Conservation (phyloP, 2,797 vertebrate species). For the Siniperca obscura region DNA sequence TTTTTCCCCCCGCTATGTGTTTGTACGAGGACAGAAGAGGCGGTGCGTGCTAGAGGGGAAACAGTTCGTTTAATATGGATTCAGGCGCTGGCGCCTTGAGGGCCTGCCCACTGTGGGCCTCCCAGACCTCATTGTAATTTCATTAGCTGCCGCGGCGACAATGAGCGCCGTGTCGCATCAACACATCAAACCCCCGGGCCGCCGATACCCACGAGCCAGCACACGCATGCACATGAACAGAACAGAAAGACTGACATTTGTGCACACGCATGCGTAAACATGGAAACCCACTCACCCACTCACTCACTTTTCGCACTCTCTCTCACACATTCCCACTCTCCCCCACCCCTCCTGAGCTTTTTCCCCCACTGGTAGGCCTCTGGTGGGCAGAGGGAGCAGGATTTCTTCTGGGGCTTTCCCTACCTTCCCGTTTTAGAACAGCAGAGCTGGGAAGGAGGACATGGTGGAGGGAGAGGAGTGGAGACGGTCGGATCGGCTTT, state of each 20-base stretch:
- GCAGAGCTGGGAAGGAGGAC: conserved; percentile 72
- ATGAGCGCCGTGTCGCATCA: conserved; percentile 68
- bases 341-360: conserved; percentile 43
- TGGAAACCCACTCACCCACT: conserved; percentile 39
- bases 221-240: conserved; percentile 26
- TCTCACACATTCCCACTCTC: conserved; percentile 65
- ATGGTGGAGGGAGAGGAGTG: conserved; percentile 54
- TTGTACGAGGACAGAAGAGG: conserved; percentile 39
- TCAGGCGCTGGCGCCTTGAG: conserved; percentile 55
- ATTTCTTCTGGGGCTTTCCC: conserved; percentile 81
- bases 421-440: conserved; percentile 77
- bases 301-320: conserved; percentile 56
- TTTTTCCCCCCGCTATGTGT: conserved; percentile 30
- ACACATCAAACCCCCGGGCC: conserved; percentile 72
- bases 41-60: conserved; percentile 53
- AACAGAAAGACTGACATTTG: conserved; percentile 22
- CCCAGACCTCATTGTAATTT: conserved; percentile 80
- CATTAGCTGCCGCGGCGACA: conserved; percentile 77
- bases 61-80: conserved; percentile 71
- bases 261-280: conserved; percentile 63
- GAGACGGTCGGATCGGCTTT: conserved; percentile 80
- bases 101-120: conserved; percentile 71
- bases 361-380: conserved; percentile 59
- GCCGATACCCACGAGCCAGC: conserved; percentile 45
- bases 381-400: conserved; percentile 64